Conservation (phyloP, 2,888 invertebrate species). For the Megalurothrips usitatus region DNA sequence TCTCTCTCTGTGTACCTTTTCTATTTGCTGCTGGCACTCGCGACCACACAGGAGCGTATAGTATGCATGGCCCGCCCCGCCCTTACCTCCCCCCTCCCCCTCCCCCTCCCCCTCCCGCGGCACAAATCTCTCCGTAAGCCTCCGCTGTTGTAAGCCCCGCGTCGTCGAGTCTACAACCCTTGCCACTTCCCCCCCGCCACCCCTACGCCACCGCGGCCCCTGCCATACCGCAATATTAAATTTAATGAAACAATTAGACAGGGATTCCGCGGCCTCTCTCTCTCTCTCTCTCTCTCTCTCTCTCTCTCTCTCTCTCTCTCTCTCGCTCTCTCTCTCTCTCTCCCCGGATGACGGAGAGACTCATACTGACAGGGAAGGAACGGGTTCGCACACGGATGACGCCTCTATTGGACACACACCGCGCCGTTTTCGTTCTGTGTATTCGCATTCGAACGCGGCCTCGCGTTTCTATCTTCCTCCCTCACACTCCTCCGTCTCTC, state of each 20-base stretch:
- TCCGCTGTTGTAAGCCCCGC: not conserved
- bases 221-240: slow-evolving; percentile 13
- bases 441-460: too few relatives aligned
- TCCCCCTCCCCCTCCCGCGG: not conserved
- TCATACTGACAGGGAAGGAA: not conserved
- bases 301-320: not conserved
- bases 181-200: not conserved
- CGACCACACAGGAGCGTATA: too few relatives aligned
- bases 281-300: not conserved
- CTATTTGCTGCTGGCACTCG: too few relatives aligned
- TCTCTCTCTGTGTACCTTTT: too few relatives aligned
- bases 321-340: not conserved
- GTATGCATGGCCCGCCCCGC: not conserved
- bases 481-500: too few relatives aligned
- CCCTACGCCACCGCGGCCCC: not conserved
- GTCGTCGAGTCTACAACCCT: not conserved
- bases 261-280: not conserved
- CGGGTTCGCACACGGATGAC: not conserved
- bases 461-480: too few relatives aligned
- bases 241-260: slow-evolving; percentile 25
- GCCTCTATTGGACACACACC: not conserved
- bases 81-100: not conserved
- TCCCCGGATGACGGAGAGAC: not conserved
- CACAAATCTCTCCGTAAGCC: not conserved
- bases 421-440: not conserved